Evolutionary conservation across 2,797 vertebrate species (phyloP), one percentile per base, ranked within the genome.

Genomic region (Centroberyx gerrardi): DNA sequence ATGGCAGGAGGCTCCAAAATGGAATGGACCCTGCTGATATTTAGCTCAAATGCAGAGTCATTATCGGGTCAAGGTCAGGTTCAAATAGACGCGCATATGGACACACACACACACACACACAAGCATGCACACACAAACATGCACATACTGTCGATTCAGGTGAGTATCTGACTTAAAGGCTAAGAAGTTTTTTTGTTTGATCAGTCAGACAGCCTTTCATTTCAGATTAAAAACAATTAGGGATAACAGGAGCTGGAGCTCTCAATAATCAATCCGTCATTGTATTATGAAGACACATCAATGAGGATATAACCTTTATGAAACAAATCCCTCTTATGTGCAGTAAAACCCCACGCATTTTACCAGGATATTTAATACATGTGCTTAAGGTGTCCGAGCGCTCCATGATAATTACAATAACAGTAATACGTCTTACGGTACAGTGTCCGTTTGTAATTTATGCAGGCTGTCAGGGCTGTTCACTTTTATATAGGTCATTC

Each of bases 401-500:
- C 74, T 78, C 69, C 31, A 28, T 54, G 71, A 72, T 91, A 87
- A 90, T 92, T 86, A 83, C 76, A 88, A 93, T 87, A 90, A 92
- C 84, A 91, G 85, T 76, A 68, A 76, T 79, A 67, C 75, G 68
- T 85, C 82, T 51, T 72, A 53, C 62, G 64, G 85, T 82, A 63
- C 76, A 62, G 49, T 3, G 13, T 87, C 83, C 80, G 70, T 87
- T 86, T 83, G 76, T 89, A 92, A 94, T 93, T 89, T 85, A 93
- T 91, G 82, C 88, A 79, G 77, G 71, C 71, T 73, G 83, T 89
- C 85, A 83, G 53, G 28, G 68, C 59, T 56, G 82, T 77, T 90
- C 84, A 83, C 85, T 90, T 92, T 92, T 90, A 93, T 93, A 90
- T 90, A 90, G 93, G 92, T 93, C 91, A 93, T 82, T 82, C 60